Conservation (phyloP, 1,140 invertebrate species). For the Euwallacea fornicatus region DNA sequence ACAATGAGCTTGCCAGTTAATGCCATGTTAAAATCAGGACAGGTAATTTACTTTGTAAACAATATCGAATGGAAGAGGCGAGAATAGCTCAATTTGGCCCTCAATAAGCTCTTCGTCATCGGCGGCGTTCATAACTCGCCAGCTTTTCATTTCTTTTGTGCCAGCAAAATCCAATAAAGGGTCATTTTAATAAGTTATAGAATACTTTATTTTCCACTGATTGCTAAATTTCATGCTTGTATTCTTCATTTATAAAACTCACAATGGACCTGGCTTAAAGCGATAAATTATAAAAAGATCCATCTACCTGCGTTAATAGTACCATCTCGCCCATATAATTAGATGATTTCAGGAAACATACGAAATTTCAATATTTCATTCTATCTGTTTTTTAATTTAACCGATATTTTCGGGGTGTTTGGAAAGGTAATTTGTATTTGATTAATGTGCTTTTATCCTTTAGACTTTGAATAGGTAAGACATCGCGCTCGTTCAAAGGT, state of each 20-base stretch:
- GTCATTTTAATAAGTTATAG: conserved; percentile 44
- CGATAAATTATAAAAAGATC: conserved; percentile 44
- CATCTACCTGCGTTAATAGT: conserved; percentile 45
- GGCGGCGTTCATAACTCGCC: conserved; percentile 10
- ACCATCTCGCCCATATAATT: conserved; percentile 34
- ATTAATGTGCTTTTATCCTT: conserved; percentile 10
- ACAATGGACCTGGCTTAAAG: conserved; percentile 42
- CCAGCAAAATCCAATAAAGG: conserved; percentile 42
- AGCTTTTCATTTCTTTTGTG: conserved; percentile 27
- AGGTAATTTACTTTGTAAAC: conserved; percentile 31
- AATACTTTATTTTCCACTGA: conserved; percentile 45
- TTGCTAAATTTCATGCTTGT: conserved; percentile 43
- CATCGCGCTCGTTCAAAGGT: no score
- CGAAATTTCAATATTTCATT: conserved; percentile 20
- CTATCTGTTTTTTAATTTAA: conserved; percentile 17
- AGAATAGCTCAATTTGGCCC: conserved; percentile 31
- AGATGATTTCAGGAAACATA: conserved; percentile 25
- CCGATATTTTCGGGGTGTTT: conserved; percentile 23
- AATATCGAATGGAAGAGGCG: conserved; percentile 14
- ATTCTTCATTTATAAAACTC: conserved; percentile 47
- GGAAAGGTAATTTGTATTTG: conserved; percentile 20
- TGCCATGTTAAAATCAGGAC: conserved; percentile 5
- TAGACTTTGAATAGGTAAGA: no score
- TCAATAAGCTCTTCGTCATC: conserved; percentile 12
- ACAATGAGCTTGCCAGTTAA: conserved; percentile 1